These are phyloP conservation scores for Pachypanchax playfairii DNA, from an alignment of 2,113 vertebrate species.

Conservation along the genomic window DNA sequence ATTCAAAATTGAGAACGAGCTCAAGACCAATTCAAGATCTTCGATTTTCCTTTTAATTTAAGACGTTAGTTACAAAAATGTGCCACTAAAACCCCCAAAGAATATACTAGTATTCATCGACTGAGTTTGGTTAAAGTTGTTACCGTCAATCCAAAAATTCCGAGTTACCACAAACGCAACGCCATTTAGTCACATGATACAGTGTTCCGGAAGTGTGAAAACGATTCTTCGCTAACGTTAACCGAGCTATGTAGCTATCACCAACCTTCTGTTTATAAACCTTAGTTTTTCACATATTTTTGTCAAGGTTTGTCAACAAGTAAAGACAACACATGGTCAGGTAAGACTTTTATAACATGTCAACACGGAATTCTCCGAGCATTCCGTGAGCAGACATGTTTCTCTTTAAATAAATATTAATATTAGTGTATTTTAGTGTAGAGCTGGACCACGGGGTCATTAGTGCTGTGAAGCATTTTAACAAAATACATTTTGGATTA, in stretches of 20 bases:
- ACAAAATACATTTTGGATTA: background rate
- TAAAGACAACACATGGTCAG: conserved; percentile 68
- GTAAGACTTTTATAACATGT: too few species aligned
- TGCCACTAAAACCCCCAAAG: too few species aligned
- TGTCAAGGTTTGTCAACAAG: background rate
- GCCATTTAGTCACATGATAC: conserved; percentile 44
- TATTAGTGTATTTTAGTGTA: background rate
- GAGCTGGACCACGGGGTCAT: background rate
- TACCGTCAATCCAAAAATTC: background rate
- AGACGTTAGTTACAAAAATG: too few species aligned
- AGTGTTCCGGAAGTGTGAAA: conserved; percentile 49
- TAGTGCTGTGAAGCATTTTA: background rate
- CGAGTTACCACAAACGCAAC: conserved; percentile 12
- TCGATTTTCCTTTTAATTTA: too few species aligned
- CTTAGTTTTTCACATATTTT: background rate
- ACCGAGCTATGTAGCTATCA: conserved; percentile 1
- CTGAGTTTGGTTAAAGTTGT: background rate
- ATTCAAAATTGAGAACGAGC: too few species aligned
- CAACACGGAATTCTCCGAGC: too few species aligned
- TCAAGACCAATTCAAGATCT: too few species aligned
- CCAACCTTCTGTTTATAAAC: background rate
- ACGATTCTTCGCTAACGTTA: conserved; percentile 42
- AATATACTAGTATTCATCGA: too few species aligned
- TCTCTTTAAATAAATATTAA: too few species aligned
- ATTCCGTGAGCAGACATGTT: too few species aligned